Evolutionary conservation across 2,888 invertebrate species (phyloP), one percentile per base, ranked within the genome.

Genomic region (Eretmocerus hayati): DNA sequence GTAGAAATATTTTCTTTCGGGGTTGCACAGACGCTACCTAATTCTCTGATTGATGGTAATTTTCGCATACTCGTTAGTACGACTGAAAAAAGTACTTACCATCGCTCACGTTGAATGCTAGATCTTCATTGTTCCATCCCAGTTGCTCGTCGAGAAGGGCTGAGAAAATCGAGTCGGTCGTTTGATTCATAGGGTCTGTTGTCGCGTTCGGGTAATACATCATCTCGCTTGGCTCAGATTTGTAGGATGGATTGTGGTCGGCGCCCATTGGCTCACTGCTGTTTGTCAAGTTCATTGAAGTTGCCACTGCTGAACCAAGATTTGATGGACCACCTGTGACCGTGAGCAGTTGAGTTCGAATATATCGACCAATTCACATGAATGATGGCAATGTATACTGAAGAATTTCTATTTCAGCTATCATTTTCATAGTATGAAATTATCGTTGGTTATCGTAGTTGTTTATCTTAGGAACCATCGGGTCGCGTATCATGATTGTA

Each of bases 161-260:
- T 8, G 46, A 40, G 90, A 89, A 90, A 32, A 92, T 81, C 36
- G 90, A 90, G 62, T 92, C 92, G 20, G 83, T 81, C 30, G 84
- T 85, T 66, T 84, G 84, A 71, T 83, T 82, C 65, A 82, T 76
- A 59, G 83, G 81, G 38, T 82, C 78, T 3, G 85, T 79, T 20
- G 18, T 43, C 3, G 51, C 22, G 62, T 56, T 42, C 60, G 63
- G 45, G 62, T 57, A 90, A 72, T 89, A 91, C 73, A 90, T 77
- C 69, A 84, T 81, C 56, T 90, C 85, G 59, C 83, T 78, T 61
- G 81, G 68, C 76, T 90, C 75, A 75, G 87, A 77, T 72, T 85
- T 85, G 66, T 84, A 85, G 56, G 76, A 72, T 22, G 76, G 69
- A 52, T 77, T 75, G 39, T 75, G 72, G 58, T 78, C 77, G 16